Base-by-base conservation (phyloP, 2,113 vertebrate genomes). In the Aviceda subcristata region DNA sequence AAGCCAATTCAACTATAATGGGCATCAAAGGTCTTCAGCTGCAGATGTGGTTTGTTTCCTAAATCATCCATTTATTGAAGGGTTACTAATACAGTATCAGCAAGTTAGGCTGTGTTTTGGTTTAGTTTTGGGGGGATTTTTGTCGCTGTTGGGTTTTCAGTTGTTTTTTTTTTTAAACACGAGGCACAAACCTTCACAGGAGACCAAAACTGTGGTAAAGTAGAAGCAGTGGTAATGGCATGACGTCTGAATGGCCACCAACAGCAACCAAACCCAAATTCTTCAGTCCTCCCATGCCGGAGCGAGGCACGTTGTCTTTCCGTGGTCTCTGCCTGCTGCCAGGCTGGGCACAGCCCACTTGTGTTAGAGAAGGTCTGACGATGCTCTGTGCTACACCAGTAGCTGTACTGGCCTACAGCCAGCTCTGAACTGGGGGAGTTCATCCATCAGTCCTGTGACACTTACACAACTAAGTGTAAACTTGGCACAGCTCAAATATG, bases 271-370 rank as follows among this genome's bases (percentile, higher is more conserved):
- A 86, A 32, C 6, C 22, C 27, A 41, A 51, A 76, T 9, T 46
- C 43, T 56, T 56, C 72, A 73, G 39, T 22, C 4, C 14, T 64
- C 9, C 39, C 1, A 1, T 3, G 36, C 34, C 1, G 2, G 11
- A 55, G 50, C 2, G 1, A 41, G 24, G 14, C 0, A 1, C 2
- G 0, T 0, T 63, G 81, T 43, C 23, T 57, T 66, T 29, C 46
- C n/a, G 24, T 24, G 27, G 11, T 16, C 56, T 59, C 32, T 88
- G 74, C 21, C 50, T 0, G 4, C 50, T 64, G 66, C 17, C 46
- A 17, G 53, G n/a, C 68, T n/a, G 26, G 56, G 19, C 4, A 1
- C 59, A 48, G 48, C 34, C 34, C 2, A 3, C 18, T 17, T 50
- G 7, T 24, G 21, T 29, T 9, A 89, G 12, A 57, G 41, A 34